Percentiles rank a stretch among this genome's conserved stretches.
phyloP scores from a whole-genome alignment of 2,888 invertebrate genomes.

The Chrysina gloriosa region DNA sequence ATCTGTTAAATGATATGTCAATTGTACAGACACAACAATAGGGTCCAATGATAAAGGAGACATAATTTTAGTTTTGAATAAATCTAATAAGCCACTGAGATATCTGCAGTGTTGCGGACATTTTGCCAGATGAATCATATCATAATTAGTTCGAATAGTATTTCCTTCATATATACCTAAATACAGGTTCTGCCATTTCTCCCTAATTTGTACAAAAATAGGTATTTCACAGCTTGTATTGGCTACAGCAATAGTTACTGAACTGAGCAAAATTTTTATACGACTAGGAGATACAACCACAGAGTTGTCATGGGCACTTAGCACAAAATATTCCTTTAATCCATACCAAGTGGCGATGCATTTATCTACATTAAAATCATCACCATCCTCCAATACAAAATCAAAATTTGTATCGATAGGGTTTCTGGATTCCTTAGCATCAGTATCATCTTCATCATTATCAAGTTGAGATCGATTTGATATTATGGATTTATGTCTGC shows the following conservation, averaged over 20 bases:
- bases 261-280: conserved; percentile 84
- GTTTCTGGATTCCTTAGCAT: conserved; percentile 60
- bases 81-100: conserved; percentile 82
- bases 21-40: conserved; percentile 78
- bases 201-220: conserved; percentile 86
- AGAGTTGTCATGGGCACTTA: conserved; percentile 73
- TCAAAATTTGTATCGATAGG: conserved; percentile 69
- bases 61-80: conserved; percentile 92
- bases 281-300: conserved; percentile 75
- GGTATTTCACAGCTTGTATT: conserved; percentile 87
- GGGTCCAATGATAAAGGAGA: conserved; percentile 71
- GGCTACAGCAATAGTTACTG: conserved; percentile 82
- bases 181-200: conserved; percentile 83
- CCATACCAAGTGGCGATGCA: conserved; percentile 82
- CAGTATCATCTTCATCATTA: conserved; percentile 53
- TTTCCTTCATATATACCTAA: conserved; percentile 84
- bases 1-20: conserved; percentile 73
- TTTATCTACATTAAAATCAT: conserved; percentile 68
- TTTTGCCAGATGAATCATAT: conserved; percentile 87
- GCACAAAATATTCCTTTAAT: conserved; percentile 82
- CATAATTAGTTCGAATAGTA: conserved; percentile 84
- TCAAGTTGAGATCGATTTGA: conserved; percentile 52
- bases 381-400: conserved; percentile 68
- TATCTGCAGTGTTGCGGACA: conserved; percentile 85
- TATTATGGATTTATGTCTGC: conserved; percentile 58